A percentile compares a stretch with the other conserved stretches of the same genome.
Conservation (phyloP, 92 coral and sea anemone genomes). For the Palythoa grandiflora region DNA sequence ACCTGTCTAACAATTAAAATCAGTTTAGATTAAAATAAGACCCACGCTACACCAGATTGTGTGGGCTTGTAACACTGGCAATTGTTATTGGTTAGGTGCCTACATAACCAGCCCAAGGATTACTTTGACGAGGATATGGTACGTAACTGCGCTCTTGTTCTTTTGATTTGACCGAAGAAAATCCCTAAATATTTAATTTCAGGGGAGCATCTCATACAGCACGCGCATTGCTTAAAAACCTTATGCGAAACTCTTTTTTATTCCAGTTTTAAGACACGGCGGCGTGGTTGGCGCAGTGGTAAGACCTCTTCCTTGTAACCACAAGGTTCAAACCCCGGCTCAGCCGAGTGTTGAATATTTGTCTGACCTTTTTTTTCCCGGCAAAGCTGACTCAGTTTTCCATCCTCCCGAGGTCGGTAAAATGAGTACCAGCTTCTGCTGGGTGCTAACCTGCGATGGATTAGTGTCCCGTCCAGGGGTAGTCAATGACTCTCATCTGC, state of each 20-base stretch:
- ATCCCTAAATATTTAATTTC: no score
- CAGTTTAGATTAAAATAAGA: no score
- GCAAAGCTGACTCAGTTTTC: no score
- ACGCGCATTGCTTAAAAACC: background rate
- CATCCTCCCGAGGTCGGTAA: no score
- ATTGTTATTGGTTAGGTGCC: conserved; percentile 64
- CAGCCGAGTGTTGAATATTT: no score
- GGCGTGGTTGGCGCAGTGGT: background rate
- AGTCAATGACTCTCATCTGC: no score
- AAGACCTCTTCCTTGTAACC: background rate
- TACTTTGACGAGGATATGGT: conserved; percentile 87
- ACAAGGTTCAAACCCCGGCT: no score
- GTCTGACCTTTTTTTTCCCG: no score
- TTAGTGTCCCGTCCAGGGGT: no score
- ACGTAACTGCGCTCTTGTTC: background rate
- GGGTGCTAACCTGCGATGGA: no score
- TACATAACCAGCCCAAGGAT: conserved; percentile 87
- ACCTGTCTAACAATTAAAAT: no score
- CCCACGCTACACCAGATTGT: background rate
- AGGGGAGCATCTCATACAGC: background rate
- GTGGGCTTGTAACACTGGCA: background rate
- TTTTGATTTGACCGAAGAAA: background rate
- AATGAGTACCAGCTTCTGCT: no score
- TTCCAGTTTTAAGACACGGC: background rate
- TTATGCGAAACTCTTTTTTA: background rate